Conservation (phyloP, 2,888 invertebrate species). For the Tenthredo livida region DNA sequence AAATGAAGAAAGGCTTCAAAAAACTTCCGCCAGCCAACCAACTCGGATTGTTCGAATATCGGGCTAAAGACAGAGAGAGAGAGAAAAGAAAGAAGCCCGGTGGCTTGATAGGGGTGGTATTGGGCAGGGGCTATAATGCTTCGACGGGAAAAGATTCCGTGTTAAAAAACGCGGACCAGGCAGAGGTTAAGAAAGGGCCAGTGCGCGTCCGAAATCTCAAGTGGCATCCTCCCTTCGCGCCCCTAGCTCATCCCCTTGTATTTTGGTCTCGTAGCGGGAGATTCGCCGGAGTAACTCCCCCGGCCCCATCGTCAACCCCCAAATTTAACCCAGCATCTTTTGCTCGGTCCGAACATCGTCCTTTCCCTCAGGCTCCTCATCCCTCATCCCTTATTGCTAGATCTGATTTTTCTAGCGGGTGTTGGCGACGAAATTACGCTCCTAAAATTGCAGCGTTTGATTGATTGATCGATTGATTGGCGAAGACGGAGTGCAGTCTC, state of each 20-base stretch:
- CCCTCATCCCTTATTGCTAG: neutral
- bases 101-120: neutral
- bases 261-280: conserved; percentile 40
- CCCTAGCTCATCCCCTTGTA: conserved; percentile 6
- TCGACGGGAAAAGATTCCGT: conserved; percentile 62
- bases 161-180: conserved; percentile 76
- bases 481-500: neutral
- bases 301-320: neutral
- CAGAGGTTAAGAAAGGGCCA: conserved; percentile 71
- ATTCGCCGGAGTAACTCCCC: conserved; percentile 25
- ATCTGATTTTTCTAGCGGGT: neutral
- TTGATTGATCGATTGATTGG: neutral
- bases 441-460: neutral
- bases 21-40: neutral
- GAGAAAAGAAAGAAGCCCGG: neutral
- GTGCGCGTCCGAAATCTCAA: conserved; percentile 74
- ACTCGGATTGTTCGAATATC: conserved; percentile 11
- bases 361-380: neutral
- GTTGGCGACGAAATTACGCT: neutral
- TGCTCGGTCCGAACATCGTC: neutral
- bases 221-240: conserved; percentile 60
- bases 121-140: conserved; percentile 6
- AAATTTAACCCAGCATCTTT: conserved; percentile 46
- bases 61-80: neutral
- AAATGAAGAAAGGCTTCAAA: neutral